phyloP scores from a whole-genome alignment of 2,888 invertebrate genomes.

The Diogma glabrata region DNA sequence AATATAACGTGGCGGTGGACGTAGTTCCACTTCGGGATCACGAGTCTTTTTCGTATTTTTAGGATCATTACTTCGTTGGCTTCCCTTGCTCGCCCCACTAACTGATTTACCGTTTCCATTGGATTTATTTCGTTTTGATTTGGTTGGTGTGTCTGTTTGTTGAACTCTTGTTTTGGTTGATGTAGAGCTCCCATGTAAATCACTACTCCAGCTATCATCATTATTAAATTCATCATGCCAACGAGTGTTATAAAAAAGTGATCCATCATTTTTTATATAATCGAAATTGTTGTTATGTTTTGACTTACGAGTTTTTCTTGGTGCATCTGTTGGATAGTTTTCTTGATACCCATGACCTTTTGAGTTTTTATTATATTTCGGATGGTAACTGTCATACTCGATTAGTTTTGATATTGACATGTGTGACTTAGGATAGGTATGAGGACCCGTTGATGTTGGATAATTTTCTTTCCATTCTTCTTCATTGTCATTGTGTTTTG shows the following conservation, averaged over 20 bases:
- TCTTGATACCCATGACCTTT: conserved; percentile 36
- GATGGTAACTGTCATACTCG: conserved; percentile 31
- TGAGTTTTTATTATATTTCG: conserved; percentile 35
- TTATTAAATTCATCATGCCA: conserved; percentile 1
- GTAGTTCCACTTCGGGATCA: neutral
- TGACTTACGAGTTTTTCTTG: neutral
- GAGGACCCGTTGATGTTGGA: too few species aligned
- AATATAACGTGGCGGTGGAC: conserved; percentile 5
- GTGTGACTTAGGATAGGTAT: too few species aligned
- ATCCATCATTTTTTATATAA: neutral
- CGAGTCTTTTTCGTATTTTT: conserved; percentile 2
- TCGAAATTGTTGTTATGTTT: neutral
- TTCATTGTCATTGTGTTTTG: conserved; percentile 2
- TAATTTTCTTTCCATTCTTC: too few species aligned
- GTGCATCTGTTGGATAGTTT: too few species aligned
- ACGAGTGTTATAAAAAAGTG: conserved; percentile 2
- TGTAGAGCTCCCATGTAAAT: conserved; percentile 1
- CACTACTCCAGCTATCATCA: conserved; percentile 1
- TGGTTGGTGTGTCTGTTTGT: neutral
- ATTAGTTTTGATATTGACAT: too few species aligned
- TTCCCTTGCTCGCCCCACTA: too few species aligned
- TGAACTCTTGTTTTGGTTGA: neutral
- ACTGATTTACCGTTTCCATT: too few species aligned
- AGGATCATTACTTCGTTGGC: neutral
- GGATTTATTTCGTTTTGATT: too few species aligned